Evolutionary conservation across 1,140 invertebrate species (phyloP).

Genomic region (Drosophila paulistorum): DNA sequence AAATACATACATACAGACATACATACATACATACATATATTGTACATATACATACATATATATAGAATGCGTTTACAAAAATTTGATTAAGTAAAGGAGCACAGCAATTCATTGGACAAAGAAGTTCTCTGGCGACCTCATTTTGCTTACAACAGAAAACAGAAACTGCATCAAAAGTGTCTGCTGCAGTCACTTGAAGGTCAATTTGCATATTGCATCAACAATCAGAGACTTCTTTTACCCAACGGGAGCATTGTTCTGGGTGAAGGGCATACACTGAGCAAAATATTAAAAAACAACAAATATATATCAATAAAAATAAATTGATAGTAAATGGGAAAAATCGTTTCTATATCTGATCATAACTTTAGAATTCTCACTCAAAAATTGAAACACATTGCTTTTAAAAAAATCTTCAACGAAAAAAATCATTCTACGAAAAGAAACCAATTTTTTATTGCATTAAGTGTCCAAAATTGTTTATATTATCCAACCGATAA

Average conservation of each 20-base stretch:
- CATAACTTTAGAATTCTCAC: too few species aligned
- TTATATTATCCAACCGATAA: too few species aligned
- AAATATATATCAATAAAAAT: too few species aligned
- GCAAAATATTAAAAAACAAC: too few species aligned
- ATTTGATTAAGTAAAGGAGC: not conserved
- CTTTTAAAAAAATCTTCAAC: too few species aligned
- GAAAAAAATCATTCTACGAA: too few species aligned
- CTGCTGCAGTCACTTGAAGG: constrained; percentile 1
- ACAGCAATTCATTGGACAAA: not conserved
- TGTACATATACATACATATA: not conserved
- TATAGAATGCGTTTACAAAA: not conserved
- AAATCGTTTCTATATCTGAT: too few species aligned
- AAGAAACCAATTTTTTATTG: too few species aligned
- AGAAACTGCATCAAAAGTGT: constrained; percentile 4
- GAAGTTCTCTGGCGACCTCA: constrained; percentile 15
- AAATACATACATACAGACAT: not conserved
- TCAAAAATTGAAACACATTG: too few species aligned
- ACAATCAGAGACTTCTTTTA: constrained; percentile 1
- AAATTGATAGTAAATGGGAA: too few species aligned
- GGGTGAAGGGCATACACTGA: constrained; percentile 16
- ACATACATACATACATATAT: not conserved
- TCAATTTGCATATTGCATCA: constrained; percentile 12
- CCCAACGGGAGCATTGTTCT: constrained; percentile 6
- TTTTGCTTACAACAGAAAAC: not conserved
- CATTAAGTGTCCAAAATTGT: too few species aligned